Base-by-base conservation (phyloP, 2,888 invertebrate species). In the Mythimna ferrago region DNA sequence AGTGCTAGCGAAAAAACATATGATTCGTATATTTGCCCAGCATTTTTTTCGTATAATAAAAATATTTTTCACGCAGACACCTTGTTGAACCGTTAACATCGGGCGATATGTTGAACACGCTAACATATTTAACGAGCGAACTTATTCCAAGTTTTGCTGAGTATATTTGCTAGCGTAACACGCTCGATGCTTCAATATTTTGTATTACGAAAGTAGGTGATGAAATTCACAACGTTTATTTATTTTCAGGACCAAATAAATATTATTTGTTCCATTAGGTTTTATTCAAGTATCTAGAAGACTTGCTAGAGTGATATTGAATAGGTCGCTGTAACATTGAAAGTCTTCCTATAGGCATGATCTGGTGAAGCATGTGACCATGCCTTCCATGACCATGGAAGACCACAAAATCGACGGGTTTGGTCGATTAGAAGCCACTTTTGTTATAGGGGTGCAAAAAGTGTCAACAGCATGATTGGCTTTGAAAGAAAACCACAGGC, bases 91-190 rank as follows among this genome's bases (percentile, higher is more conserved):
- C 75, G 87, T 85, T 89, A 86, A 87, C 86, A 84, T 76, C 68
- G 72, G 74, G 65, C 69, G 81, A 85, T 85, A 85, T 84, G 82
- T 82, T 73, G 76, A 81, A 81, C 90, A 88, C 86, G 88, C 88
- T 56, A 89, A 78, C 82, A 44, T 71, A 65, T 79, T 80, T 69
- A 69, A 78, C 65, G 78, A 83, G 65, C 19, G 3, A 76, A 79
- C 65, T 80, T 80, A 35, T 7, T 41, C 48, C 6, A 70, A 75
- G 62, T 78, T 61, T 35, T 14, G 6, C 64, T 11, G 53, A 63
- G 66, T 66, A 73, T 78, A 64, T 77, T 78, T 57, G 56, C 26
- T n/a, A 54, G 16, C 14, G 53, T 53, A 26, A 57, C 32, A 38
- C 68, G 21, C 7, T 71, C 54, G 66, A 61, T 58, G 19, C 38